Evolutionary conservation across 2,113 vertebrate species (phyloP).

Genomic region (Larimichthys crocea): DNA sequence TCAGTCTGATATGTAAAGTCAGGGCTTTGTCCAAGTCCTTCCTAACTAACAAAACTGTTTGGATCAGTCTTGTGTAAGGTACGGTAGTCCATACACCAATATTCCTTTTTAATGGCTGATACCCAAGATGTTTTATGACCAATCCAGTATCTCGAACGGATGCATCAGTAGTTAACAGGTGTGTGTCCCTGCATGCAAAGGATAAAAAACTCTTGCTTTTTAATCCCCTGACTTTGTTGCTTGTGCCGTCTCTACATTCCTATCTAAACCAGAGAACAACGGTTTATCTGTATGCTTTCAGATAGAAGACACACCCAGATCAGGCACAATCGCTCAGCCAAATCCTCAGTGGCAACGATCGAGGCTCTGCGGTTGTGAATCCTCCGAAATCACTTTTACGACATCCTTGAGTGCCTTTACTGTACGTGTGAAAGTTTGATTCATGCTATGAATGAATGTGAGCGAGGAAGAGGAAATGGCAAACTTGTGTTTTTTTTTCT

Average conservation of each 20-base stretch:
- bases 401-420: background rate
- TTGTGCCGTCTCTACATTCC: background rate
- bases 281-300: background rate
- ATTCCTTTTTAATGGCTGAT: background rate
- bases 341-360: constrained; percentile 11
- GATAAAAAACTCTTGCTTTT: background rate
- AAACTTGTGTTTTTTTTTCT: background rate
- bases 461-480: background rate
- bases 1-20: background rate
- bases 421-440: background rate
- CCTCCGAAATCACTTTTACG: background rate
- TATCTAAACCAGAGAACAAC: background rate
- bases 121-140: background rate
- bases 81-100: background rate
- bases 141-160: background rate
- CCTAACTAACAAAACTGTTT: background rate
- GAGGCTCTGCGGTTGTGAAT: background rate
- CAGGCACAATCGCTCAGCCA: background rate
- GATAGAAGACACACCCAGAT: constrained; percentile 7
- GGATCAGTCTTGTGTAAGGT: background rate
- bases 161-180: background rate
- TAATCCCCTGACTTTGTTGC: background rate
- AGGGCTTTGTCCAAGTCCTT: background rate
- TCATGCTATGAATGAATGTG: background rate
- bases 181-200: background rate